A percentile compares a stretch with the other conserved stretches of the same genome.
These are phyloP conservation scores for Cataglyphis cursor DNA, from an alignment of 2,888 invertebrate species.

Conservation along the genomic window DNA sequence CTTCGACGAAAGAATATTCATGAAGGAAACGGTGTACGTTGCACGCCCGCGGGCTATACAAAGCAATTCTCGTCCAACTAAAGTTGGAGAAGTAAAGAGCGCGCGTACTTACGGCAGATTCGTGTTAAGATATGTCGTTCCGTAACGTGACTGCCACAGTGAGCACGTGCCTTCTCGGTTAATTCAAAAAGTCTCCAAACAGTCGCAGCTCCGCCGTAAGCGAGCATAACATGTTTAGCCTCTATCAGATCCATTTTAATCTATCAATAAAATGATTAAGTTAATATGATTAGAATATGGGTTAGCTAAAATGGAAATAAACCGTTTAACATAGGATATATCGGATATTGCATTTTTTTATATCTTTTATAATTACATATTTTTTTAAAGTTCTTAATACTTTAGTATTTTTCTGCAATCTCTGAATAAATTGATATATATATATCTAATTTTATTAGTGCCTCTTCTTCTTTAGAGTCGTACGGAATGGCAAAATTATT, in stretches of 20 bases:
- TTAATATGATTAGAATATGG: background rate
- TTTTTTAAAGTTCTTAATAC: background rate
- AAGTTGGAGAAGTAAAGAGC: constrained; percentile 48
- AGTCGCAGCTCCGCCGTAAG: constrained; percentile 8
- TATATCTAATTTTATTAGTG: constrained; percentile 3
- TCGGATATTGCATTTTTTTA: background rate
- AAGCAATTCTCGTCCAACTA: constrained; percentile 66
- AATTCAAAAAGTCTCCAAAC: constrained; percentile 58
- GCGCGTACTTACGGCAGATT: constrained; percentile 56
- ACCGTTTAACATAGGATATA: background rate
- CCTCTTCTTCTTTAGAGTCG: constrained; percentile 67
- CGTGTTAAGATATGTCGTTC: constrained; percentile 66
- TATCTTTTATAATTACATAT: background rate
- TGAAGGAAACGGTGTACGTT: background rate
- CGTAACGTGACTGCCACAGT: constrained; percentile 64
- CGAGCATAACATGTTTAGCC: background rate
- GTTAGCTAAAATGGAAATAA: background rate
- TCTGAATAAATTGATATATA: background rate
- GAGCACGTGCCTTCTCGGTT: constrained; percentile 61
- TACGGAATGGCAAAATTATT: constrained; percentile 91
- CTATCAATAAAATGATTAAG: constrained; percentile 13
- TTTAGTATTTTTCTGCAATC: background rate
- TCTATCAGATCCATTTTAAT: background rate
- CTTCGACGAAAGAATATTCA: constrained; percentile 43
- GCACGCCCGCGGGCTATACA: constrained; percentile 55